phyloP scores from a whole-genome alignment of 2,888 invertebrate genomes.

The Trichopoda pennipes region DNA sequence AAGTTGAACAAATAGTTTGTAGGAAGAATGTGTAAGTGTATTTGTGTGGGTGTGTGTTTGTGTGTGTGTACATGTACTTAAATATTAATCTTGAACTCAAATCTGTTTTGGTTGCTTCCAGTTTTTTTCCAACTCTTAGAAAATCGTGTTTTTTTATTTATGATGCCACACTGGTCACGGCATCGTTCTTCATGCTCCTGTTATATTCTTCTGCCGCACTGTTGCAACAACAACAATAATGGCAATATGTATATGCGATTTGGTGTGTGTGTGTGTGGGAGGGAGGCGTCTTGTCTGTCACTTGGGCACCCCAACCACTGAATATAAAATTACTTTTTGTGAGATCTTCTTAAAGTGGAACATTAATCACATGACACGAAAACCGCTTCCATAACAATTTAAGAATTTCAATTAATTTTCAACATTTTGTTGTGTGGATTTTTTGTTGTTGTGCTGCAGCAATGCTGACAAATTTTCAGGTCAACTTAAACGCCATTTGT shows the following conservation, averaged over 20 bases:
- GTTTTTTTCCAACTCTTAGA: conserved; percentile 1
- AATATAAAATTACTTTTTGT: conserved; percentile 14
- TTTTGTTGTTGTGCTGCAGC: neutral
- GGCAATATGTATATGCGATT: neutral
- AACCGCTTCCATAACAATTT: conserved; percentile 1
- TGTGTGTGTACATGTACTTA: too few relatives aligned
- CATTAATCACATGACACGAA: conserved; percentile 3
- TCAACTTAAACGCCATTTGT: conserved; percentile 36
- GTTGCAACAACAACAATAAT: conserved; percentile 24
- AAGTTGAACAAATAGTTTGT: neutral
- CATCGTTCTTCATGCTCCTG: conserved; percentile 30
- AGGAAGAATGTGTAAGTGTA: neutral
- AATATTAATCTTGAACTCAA: neutral
- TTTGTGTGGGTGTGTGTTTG: too few relatives aligned
- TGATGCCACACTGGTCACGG: conserved; percentile 60
- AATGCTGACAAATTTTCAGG: conserved; percentile 52
- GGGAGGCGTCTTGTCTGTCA: conserved; percentile 23
- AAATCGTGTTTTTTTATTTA: conserved; percentile 33
- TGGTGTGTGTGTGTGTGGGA: conserved; percentile 21
- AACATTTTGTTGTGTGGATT: neutral
- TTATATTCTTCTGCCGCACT: neutral
- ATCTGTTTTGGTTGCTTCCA: conserved; percentile 3
- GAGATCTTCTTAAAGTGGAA: conserved; percentile 28
- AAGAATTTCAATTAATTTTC: conserved; percentile 23
- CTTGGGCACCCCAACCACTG: conserved; percentile 15